Conservation (phyloP, 2,113 vertebrate genomes). For the Charina bottae region DNA sequence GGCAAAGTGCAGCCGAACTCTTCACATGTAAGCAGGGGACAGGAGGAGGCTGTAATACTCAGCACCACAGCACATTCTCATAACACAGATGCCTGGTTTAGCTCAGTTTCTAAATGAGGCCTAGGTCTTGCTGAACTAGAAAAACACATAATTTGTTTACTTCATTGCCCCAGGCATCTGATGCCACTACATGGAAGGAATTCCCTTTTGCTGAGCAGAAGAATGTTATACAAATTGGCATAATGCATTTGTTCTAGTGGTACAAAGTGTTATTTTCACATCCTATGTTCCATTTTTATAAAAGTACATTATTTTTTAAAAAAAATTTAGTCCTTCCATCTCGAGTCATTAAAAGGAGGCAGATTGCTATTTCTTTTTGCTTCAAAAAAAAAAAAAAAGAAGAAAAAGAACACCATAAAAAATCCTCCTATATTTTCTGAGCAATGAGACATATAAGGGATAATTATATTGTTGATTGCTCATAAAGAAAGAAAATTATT, state of each 20-base stretch:
- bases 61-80: background rate
- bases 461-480: constrained; percentile 16
- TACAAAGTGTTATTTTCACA: background rate
- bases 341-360: background rate
- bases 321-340: too few relatives aligned
- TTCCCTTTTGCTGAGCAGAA: background rate
- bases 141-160: background rate
- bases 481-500: constrained; percentile 2
- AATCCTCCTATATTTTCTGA: background rate
- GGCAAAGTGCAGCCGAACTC: background rate
- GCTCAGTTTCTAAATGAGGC: background rate
- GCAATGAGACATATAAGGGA: constrained; percentile 2
- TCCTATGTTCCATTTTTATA: background rate
- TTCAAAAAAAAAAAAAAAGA: too few relatives aligned
- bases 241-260: background rate
- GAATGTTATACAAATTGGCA: background rate
- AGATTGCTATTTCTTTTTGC: background rate
- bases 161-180: background rate
- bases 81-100: background rate
- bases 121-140: background rate
- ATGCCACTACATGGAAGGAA: background rate
- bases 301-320: background rate
- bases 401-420: constrained; percentile 1
- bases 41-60: background rate
- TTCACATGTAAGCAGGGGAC: background rate